Conservation (phyloP, 2,888 invertebrate genomes). For the Eupithecia subfuscata region DNA sequence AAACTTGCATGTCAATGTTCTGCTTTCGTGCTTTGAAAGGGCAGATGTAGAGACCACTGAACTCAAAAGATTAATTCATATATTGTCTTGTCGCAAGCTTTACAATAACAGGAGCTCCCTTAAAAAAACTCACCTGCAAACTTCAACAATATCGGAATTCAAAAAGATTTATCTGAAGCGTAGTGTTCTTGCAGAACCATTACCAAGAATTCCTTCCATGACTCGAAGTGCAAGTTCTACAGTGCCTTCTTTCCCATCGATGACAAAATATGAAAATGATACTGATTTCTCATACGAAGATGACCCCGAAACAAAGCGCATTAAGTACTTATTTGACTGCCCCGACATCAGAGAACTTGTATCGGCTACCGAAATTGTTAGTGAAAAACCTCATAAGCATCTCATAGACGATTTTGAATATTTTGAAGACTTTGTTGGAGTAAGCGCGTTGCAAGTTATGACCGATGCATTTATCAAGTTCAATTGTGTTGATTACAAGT, state of each 20-base stretch:
- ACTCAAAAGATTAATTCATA: constrained; percentile 67
- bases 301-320: constrained; percentile 53
- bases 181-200: constrained; percentile 69
- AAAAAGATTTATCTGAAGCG: constrained; percentile 75
- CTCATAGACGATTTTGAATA: constrained; percentile 73
- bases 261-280: constrained; percentile 58
- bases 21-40: constrained; percentile 73
- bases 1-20: constrained; percentile 72
- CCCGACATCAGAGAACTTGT: constrained; percentile 76
- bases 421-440: constrained; percentile 72
- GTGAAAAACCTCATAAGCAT: constrained; percentile 59
- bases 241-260: constrained; percentile 59
- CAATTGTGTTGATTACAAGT: constrained; percentile 77
- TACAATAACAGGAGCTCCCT: constrained; percentile 74
- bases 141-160: constrained; percentile 64
- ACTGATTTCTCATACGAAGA: constrained; percentile 44
- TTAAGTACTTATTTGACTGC: constrained; percentile 70
- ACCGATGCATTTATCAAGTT: constrained; percentile 68
- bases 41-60: constrained; percentile 70
- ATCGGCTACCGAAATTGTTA: constrained; percentile 72
- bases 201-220: constrained; percentile 55
- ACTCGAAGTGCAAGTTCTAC: constrained; percentile 45
- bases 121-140: constrained; percentile 58
- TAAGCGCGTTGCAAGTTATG: constrained; percentile 66
- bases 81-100: constrained; percentile 72